Base-by-base conservation (phyloP, 1,140 invertebrate genomes). In the Coelopa frigida region DNA sequence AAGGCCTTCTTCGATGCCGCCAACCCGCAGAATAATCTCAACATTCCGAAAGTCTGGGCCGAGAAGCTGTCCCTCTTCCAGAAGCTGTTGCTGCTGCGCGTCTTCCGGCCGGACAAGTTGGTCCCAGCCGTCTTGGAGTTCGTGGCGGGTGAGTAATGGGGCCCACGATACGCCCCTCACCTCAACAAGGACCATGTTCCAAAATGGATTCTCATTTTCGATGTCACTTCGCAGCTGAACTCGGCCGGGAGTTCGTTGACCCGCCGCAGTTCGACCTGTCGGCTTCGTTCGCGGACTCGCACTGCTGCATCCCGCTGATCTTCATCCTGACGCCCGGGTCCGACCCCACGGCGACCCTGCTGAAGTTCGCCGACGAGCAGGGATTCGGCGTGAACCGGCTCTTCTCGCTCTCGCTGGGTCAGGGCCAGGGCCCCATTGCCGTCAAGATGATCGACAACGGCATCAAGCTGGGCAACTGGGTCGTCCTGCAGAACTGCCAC, bases 401-500 rank as follows among this genome's bases (percentile, higher is more conserved):
- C 41, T 86, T 85, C 58, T 89, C 89, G 0, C 68, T 98, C 18
- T 96, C 93, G 0, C 71, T 98, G 38, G 94, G 94, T 5, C 93
- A 97, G 81, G 93, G 93, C 3, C 94, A 97, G 72, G 88, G 86
- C 48, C 90, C 79, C 24, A 89, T 94, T 55, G 94, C 93, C 8
- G 77, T 92, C 41, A 81, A 82, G 69, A 75, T 94, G 72, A 91
- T 98, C 33, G 83, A 90, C 39, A 84, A 89, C 51, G 93, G 86
- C 1, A 74, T 85, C 0, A 83, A 83, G 53, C 78, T 76, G 42
- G 90, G 90, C 20, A 82, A 82, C 41, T 98, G 94, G 94, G 86
- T 97, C 1, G 79, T 95, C 20, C 71, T 98, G 12, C 93, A 98
- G 72, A 98, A 98, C 70, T 97, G 94, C 69, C 94, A 97, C 69